Conservation (phyloP, 2,113 vertebrate genomes). For the Fregata magnificens region DNA sequence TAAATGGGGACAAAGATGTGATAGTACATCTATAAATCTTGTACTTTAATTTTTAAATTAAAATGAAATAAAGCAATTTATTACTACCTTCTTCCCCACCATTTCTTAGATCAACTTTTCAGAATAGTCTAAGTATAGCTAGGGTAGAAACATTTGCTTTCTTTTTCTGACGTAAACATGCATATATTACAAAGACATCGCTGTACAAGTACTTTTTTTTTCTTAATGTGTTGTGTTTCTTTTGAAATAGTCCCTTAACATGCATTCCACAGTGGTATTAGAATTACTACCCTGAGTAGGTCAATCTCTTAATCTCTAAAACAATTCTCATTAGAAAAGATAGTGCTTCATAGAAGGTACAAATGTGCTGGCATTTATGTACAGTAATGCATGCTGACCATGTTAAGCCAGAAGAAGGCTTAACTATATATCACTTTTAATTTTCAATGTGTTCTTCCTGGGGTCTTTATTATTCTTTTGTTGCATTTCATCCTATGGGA, state of each 20-base stretch:
- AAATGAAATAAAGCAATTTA: background rate
- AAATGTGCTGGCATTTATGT: background rate
- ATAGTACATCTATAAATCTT: background rate
- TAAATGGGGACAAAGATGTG: slow-evolving; percentile 40
- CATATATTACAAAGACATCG: background rate
- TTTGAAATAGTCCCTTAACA: background rate
- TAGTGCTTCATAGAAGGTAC: background rate
- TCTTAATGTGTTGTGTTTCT: background rate
- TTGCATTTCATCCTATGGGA: slow-evolving; percentile 78
- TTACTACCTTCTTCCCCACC: background rate
- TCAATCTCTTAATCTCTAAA: slow-evolving; percentile 27
- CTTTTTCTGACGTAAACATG: background rate
- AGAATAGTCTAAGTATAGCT: background rate
- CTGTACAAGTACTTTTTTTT: background rate
- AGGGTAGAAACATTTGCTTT: background rate
- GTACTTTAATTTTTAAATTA: background rate
- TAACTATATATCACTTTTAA: slow-evolving; percentile 71
- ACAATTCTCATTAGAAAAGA: background rate
- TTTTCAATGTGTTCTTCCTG: slow-evolving; percentile 74
- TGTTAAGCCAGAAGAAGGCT: background rate
- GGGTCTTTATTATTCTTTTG: slow-evolving; percentile 78
- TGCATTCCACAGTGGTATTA: background rate
- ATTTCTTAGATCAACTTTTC: background rate
- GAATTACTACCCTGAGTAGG: background rate
- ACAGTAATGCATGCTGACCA: slow-evolving; percentile 8